These are phyloP conservation scores for Myotis pilosus DNA, from an alignment of 2,797 vertebrate species.

Conservation along the genomic window DNA sequence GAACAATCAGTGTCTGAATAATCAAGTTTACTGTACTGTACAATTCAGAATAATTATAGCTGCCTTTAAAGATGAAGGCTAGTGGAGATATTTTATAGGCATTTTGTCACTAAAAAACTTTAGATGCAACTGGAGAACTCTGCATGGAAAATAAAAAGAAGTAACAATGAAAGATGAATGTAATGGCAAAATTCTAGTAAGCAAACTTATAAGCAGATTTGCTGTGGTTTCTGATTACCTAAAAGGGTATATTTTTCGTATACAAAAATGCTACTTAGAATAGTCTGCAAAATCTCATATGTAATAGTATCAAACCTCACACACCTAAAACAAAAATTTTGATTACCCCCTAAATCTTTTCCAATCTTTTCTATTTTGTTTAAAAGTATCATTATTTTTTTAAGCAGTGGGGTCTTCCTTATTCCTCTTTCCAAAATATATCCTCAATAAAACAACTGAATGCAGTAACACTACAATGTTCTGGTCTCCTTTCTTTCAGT, in stretches of 20 bases:
- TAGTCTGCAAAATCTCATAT: conserved; percentile 31
- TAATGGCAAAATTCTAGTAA: conserved; percentile 37
- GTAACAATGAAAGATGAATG: background rate
- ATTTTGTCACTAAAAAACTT: conserved; percentile 49
- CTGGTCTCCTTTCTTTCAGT: conserved; percentile 26
- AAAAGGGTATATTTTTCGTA: background rate
- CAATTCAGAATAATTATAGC: conserved; percentile 25
- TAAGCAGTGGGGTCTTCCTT: background rate
- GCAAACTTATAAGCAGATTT: conserved; percentile 37
- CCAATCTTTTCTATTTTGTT: background rate
- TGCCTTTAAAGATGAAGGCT: conserved; percentile 26
- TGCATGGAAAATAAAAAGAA: conserved; percentile 2
- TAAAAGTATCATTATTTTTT: background rate
- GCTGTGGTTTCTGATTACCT: background rate
- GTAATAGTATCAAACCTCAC: background rate
- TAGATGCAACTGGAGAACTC: background rate
- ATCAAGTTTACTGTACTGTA: conserved; percentile 7
- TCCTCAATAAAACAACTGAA: conserved; percentile 8
- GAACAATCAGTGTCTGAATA: conserved; percentile 41
- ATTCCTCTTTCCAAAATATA: conserved; percentile 47
- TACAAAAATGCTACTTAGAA: background rate
- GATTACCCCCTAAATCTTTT: background rate
- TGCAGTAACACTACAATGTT: conserved; percentile 5
- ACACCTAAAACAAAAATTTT: conserved; percentile 39
- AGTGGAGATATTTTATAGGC: background rate